phyloP scores from a whole-genome alignment of 2,113 vertebrate species.

The Oreamnos americanus region DNA sequence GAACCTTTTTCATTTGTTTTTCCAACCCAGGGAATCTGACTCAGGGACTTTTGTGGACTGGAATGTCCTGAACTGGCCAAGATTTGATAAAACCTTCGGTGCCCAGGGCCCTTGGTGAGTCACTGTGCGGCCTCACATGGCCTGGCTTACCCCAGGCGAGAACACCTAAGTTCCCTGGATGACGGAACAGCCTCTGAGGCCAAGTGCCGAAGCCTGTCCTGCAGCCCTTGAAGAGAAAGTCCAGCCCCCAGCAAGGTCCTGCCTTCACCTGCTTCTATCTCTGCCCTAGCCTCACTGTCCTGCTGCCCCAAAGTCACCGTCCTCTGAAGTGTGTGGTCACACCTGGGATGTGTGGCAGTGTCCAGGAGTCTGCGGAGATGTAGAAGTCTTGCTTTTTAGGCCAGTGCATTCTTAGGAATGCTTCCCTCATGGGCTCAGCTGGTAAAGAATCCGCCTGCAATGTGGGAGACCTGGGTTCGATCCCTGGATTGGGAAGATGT shows the following conservation, averaged over 20 bases:
- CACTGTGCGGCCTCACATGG: fast-evolving
- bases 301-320: background rate
- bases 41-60: background rate
- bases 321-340: background rate
- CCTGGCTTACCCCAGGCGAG: background rate
- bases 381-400: background rate
- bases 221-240: background rate
- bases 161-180: background rate
- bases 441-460: background rate
- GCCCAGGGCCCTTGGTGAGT: background rate
- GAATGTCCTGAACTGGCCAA: background rate
- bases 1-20: background rate
- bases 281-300: fast-evolving
- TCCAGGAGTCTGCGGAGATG: background rate
- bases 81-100: background rate
- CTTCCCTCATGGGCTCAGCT: background rate
- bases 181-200: background rate
- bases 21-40: background rate
- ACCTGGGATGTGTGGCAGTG: background rate
- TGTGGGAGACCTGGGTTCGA: background rate
- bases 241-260: fast-evolving
- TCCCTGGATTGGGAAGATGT: background rate
- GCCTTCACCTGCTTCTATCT: background rate
- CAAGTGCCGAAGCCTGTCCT: background rate
- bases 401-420: background rate